These are phyloP conservation scores for Shargacucullia verbasci DNA, from an alignment of 2,888 invertebrate genomes.

Conservation along the genomic window DNA sequence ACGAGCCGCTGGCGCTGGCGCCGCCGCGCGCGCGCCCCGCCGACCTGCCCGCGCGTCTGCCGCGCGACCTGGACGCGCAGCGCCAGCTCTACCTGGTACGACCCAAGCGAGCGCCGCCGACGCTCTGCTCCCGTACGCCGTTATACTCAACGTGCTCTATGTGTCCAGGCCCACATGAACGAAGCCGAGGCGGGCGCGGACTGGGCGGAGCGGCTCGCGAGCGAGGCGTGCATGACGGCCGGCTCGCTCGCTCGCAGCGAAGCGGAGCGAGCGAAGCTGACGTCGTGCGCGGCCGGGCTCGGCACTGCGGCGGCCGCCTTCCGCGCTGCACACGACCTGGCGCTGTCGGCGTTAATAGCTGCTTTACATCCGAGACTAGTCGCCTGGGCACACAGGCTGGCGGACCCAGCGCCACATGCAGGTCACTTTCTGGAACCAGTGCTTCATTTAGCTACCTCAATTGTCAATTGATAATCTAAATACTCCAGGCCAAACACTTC, in stretches of 20 bases:
- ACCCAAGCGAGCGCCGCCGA: too few relatives aligned
- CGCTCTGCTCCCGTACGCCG: constrained; percentile 12
- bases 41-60: constrained; percentile 81
- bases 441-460: too few relatives aligned
- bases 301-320: constrained; percentile 74
- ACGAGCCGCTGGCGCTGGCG: constrained; percentile 70
- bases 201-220: constrained; percentile 95
- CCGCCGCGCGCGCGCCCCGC: constrained; percentile 58
- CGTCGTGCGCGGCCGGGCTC: constrained; percentile 77
- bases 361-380: constrained; percentile 65
- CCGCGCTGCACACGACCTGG: constrained; percentile 71
- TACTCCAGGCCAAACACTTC: too few relatives aligned
- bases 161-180: constrained; percentile 93
- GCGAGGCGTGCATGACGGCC: constrained; percentile 92
- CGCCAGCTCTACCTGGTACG: constrained; percentile 93
- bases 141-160: constrained; percentile 89
- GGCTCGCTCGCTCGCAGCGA: constrained; percentile 88
- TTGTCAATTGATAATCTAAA: too few relatives aligned
- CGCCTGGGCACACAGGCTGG: constrained; percentile 74
- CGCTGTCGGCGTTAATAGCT: constrained; percentile 66
- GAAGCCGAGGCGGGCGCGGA: constrained; percentile 97
- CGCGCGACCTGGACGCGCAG: constrained; percentile 94
- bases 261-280: constrained; percentile 75
- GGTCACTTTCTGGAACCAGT: too few relatives aligned
- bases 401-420: constrained; percentile 59